Base-by-base conservation (phyloP, 1,140 invertebrate species). In the Conopomorpha cramerella region DNA sequence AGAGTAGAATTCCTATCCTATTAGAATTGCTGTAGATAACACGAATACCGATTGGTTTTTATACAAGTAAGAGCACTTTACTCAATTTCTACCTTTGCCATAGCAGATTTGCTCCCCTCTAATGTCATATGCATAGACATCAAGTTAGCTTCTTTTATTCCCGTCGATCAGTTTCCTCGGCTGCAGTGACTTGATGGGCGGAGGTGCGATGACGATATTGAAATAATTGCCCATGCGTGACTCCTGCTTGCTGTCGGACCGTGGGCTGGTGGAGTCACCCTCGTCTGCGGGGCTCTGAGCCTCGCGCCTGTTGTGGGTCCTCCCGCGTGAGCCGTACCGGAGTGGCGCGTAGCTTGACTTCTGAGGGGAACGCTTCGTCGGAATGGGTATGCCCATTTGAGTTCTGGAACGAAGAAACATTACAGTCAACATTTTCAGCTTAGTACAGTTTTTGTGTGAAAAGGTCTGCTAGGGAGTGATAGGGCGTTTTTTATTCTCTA, bases 141-240 rank as follows among this genome's bases (percentile, higher is more conserved):
- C n/a, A 28, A 32, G 39, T 43, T 49, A 52, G 27, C 55, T 46
- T 47, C 46, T 36, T 43, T 66, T 64, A 7, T n/a, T n/a, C n/a
- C n/a, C n/a, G n/a, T n/a, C n/a, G n/a, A n/a, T n/a, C 14, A 61
- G 16, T 46, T 74, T 67, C 18, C 65, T 54, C 2, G 68, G 62
- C 30, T 68, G 68, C 4, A 73, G 39, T 2, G 70, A 51, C 40
- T 64, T 66, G 15, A 68, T 68, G 1, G 64, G 66, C 8, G 68
- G 66, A 3, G 68, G 68, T 1, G 70, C 70, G n/a, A 74, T 74
- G 2, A 74, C 70, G 10, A 74, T 71, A 30, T 74, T 71, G 43
- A 74, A 74, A 36, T 72, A 76, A 38, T 76, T 76, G 10, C 67
- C 67, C 65, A 71, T 68, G 31, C 65, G 67, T 67, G 3, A 68